Conservation (phyloP, 2,797 vertebrate species). For the Antrozous pallidus region DNA sequence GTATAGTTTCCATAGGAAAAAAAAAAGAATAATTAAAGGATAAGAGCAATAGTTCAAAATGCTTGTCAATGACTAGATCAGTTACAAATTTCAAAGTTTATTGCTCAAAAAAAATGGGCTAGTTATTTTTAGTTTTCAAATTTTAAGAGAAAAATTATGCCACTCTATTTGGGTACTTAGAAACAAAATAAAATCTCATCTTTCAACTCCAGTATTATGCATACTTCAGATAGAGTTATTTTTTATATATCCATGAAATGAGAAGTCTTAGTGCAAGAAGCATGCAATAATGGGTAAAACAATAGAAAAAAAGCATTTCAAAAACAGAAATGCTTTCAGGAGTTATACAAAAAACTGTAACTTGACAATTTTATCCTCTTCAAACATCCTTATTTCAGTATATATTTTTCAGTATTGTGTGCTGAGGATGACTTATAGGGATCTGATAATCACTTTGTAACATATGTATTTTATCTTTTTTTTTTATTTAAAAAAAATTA, state of each 20-base stretch:
- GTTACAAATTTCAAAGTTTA: not conserved
- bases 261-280: not conserved
- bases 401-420: not conserved
- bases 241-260: conserved; percentile 3
- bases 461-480: not conserved
- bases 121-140: not conserved
- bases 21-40: not conserved
- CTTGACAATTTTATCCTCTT: not conserved
- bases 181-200: not conserved
- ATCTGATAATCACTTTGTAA: not conserved
- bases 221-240: not conserved
- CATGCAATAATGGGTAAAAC: not conserved
- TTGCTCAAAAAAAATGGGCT: not conserved
- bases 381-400: not conserved
- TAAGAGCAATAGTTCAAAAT: not conserved
- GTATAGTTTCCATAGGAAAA: not conserved
- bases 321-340: not conserved
- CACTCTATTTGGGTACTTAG: not conserved
- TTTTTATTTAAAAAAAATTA: not conserved
- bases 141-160: not conserved
- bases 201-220: not conserved
- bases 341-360: not conserved
- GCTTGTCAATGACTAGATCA: not conserved
- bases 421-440: not conserved
- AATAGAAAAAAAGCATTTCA: not conserved